Conservation (phyloP, 1,140 invertebrate genomes). For the Eriosoma lanigerum region DNA sequence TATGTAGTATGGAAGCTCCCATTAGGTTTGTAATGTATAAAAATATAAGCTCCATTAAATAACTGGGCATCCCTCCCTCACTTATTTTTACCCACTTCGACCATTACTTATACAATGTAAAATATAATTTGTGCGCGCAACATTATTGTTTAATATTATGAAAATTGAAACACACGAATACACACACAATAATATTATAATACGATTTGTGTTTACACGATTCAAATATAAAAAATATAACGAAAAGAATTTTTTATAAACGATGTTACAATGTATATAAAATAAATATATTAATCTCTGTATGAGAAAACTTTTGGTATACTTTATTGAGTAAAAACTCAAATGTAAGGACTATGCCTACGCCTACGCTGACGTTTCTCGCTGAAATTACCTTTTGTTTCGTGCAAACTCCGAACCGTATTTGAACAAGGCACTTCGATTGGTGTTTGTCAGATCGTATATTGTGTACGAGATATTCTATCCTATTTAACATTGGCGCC, state of each 20-base stretch:
- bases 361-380: not conserved
- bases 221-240: no score
- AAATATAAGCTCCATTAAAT: no score
- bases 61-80: no score
- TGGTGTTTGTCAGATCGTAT: conserved; percentile 1
- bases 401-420: not conserved
- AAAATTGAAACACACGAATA: no score
- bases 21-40: no score
- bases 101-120: no score
- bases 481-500: not conserved
- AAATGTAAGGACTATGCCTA: not conserved
- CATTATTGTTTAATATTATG: no score
- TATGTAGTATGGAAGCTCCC: no score
- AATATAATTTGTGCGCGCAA: no score
- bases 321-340: not conserved
- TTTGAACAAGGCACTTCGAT: conserved; percentile 8
- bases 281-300: conserved; percentile 24
- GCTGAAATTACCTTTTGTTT: not conserved
- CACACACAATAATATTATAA: no score
- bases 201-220: no score
- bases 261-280: not conserved
- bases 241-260: not conserved
- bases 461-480: not conserved
- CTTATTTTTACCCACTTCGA: no score
- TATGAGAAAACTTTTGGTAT: conserved; percentile 8